These are phyloP conservation scores for Oenanthe oenanthe DNA, from an alignment of 2,113 vertebrate species.

Conservation along the genomic window DNA sequence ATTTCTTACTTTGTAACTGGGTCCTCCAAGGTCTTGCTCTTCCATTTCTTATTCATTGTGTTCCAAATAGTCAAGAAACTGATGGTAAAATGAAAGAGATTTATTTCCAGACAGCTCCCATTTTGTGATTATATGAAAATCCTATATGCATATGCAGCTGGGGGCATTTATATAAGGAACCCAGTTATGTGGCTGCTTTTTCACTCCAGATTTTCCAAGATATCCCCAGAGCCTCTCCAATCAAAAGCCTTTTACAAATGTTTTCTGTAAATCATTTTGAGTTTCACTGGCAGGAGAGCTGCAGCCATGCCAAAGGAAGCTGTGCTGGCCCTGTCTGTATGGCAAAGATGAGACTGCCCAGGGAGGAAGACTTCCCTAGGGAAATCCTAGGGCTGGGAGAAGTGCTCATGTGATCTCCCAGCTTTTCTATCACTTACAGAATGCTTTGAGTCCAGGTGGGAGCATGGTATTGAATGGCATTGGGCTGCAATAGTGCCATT, in stretches of 20 bases:
- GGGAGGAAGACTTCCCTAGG: not conserved
- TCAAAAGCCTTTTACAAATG: not conserved
- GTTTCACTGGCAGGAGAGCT: not conserved
- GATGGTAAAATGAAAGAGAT: not conserved
- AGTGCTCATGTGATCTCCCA: not conserved
- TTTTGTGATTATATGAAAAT: not conserved
- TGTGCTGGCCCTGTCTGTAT: not conserved
- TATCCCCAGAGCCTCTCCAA: not conserved
- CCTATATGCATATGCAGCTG: not conserved
- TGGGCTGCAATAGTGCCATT: rapidly evolving
- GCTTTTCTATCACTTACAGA: not conserved
- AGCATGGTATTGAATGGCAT: not conserved
- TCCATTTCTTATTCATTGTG: not conserved
- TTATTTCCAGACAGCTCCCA: not conserved
- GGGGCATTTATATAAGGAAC: not conserved
- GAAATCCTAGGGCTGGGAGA: not conserved
- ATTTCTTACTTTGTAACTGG: not conserved
- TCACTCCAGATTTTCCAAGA: not conserved
- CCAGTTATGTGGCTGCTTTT: not conserved
- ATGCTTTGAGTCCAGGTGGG: not conserved
- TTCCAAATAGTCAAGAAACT: not conserved
- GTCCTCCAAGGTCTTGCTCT: not conserved
- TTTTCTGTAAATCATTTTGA: not conserved
- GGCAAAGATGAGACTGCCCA: not conserved
- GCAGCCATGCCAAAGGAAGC: not conserved